These are phyloP conservation scores for Cremastinae sp. DNA, from an alignment of 2,888 invertebrate species.

Conservation along the genomic window DNA sequence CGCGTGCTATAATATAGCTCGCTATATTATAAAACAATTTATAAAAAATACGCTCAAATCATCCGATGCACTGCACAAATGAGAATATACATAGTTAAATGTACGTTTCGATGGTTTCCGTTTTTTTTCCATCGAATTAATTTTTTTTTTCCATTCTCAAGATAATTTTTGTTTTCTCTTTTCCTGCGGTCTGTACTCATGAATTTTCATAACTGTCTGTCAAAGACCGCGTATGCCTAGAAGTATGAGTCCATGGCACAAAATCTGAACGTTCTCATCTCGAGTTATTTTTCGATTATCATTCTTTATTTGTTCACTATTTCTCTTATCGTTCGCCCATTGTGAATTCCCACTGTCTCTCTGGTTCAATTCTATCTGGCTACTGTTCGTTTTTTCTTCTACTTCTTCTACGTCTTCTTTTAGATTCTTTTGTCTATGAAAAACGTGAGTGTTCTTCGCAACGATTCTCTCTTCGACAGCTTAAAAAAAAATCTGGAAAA, in stretches of 20 bases:
- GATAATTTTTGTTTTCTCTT: conserved; percentile 23
- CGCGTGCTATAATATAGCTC: not conserved
- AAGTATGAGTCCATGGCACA: conserved; percentile 55
- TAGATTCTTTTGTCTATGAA: not conserved
- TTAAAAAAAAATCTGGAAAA: not conserved
- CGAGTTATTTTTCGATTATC: not conserved
- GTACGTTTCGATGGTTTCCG: conserved; percentile 45
- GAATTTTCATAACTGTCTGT: conserved; percentile 25
- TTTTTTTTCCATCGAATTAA: conserved; percentile 30
- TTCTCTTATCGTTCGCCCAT: conserved; percentile 17
- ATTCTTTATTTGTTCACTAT: conserved; percentile 9
- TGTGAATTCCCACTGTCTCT: conserved; percentile 27
- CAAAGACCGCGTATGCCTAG: conserved; percentile 54
- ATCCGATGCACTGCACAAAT: conserved; percentile 50
- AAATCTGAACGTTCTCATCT: conserved; percentile 2
- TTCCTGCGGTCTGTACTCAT: conserved; percentile 14
- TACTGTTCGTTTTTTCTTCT: not conserved
- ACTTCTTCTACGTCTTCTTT: conserved; percentile 7
- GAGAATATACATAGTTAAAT: conserved; percentile 21
- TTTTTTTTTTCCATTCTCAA: conserved; percentile 40
- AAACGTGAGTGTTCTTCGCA: conserved; percentile 14
- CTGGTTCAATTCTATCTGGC: conserved; percentile 20
- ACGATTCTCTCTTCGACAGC: conserved; percentile 12
- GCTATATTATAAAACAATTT: not conserved
- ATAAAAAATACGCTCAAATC: conserved; percentile 5